Evolutionary conservation across 2,113 vertebrate genomes (phyloP).

Genomic region (Hyperoodon ampullatus): DNA sequence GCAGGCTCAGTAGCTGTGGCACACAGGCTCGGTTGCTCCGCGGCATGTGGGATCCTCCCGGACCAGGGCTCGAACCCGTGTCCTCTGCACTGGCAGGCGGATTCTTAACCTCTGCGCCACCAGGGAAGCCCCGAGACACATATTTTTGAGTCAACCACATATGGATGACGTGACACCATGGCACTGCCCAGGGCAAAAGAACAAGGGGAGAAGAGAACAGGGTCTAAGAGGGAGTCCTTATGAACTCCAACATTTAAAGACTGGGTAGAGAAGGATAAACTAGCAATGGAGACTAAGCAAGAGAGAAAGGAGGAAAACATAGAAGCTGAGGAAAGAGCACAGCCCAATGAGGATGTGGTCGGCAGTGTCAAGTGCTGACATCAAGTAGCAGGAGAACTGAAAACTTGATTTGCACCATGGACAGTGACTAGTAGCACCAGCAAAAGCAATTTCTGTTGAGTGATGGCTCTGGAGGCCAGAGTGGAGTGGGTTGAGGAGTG

Average conservation of each 20-base stretch:
- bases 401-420: background rate
- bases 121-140: background rate
- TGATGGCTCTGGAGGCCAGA: background rate
- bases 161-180: background rate
- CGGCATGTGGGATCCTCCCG: background rate
- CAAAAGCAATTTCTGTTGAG: background rate
- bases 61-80: background rate
- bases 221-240: background rate
- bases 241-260: background rate
- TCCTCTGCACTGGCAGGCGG: background rate
- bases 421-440: background rate
- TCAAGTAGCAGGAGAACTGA: background rate
- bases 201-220: background rate
- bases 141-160: background rate
- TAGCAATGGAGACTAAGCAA: background rate
- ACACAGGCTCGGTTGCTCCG: background rate
- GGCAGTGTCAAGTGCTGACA: background rate
- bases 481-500: background rate
- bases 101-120: background rate
- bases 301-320: background rate
- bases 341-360: background rate
- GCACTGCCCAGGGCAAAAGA: background rate
- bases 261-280: background rate
- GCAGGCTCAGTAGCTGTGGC: too few relatives aligned
- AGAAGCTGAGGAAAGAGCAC: background rate